These are phyloP conservation scores for Elanoides forficatus DNA, from an alignment of 2,113 vertebrate species.

Conservation along the genomic window DNA sequence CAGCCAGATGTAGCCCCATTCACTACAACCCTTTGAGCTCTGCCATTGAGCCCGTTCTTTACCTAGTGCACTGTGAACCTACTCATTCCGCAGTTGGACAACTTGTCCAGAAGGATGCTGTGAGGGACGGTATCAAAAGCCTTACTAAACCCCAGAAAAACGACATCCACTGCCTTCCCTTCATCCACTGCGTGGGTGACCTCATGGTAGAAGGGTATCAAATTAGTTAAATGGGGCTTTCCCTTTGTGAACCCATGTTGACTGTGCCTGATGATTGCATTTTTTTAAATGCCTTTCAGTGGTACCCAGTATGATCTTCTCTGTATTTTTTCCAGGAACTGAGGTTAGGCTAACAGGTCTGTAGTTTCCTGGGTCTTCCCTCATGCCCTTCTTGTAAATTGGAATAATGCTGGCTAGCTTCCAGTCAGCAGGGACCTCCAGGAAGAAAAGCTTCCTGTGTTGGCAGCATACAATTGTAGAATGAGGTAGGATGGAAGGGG, in stretches of 20 bases:
- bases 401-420: not conserved
- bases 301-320: not conserved
- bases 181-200: not conserved
- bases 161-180: not conserved
- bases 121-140: not conserved
- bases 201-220: not conserved
- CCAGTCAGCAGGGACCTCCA: not conserved
- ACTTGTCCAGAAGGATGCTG: not conserved
- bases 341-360: not conserved
- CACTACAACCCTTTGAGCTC: not conserved
- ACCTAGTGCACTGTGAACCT: not conserved
- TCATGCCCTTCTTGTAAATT: not conserved
- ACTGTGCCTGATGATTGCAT: not conserved
- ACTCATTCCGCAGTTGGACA: not conserved
- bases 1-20: not conserved
- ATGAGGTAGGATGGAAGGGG: not conserved
- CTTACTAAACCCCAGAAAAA: not conserved
- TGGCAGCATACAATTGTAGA: not conserved
- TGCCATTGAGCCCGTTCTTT: not conserved
- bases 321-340: not conserved
- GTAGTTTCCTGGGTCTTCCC: not conserved
- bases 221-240: not conserved
- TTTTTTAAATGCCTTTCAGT: not conserved
- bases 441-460: not conserved
- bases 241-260: not conserved